Base-by-base conservation (phyloP, 1,140 invertebrate species). In the Drosophila sechellia region DNA sequence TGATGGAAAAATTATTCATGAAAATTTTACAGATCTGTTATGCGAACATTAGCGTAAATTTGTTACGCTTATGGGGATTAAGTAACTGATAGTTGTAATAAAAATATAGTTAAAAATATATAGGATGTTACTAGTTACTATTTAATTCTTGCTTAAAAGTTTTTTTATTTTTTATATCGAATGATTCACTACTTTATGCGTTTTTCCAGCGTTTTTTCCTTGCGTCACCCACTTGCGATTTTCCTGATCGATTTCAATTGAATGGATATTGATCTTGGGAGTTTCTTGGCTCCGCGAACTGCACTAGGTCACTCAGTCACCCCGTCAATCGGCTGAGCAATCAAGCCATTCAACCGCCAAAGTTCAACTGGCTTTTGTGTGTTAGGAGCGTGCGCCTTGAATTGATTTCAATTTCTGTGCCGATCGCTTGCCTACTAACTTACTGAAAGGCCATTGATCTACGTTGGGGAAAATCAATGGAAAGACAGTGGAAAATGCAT, bases 271-370 rank as follows among this genome's bases (percentile, higher is more conserved):
- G 81, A 86, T 81, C 81, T 81, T 85, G 81, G 52, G 15, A 74
- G 50, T 40, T 74, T 43, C 66, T 48, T 50, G 78, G 50, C 35
- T 77, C 50, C 66, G 40, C 54, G 78, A 72, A 63, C 79, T 73
- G 46, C 71, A 75, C 64, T 83, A 79, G 80, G 80, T 83, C 80
- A 83, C 64, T 83, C 73, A 86, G 83, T 86, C 81, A 85, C 68
- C 77, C 74, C 70, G 83, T 86, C 81, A 85, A 87, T 85, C 69
- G 65, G 17, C 4, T 20, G 31, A 25, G 48, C 81, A 85, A 85
- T 85, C 61, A 85, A 68, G 48, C 48, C 48, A 17, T 27, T 49
- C 46, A 31, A 6, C 46, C 46, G 25, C n/a, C 48, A 50, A 50
- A 60, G 63, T 55, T 39, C n/a, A 50, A 22, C 15, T 49, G 10